A percentile compares a stretch with the other conserved stretches of the same genome.
Evolutionary conservation across 2,888 invertebrate genomes (phyloP).

Genomic region (Drosophila neonasuta): DNA sequence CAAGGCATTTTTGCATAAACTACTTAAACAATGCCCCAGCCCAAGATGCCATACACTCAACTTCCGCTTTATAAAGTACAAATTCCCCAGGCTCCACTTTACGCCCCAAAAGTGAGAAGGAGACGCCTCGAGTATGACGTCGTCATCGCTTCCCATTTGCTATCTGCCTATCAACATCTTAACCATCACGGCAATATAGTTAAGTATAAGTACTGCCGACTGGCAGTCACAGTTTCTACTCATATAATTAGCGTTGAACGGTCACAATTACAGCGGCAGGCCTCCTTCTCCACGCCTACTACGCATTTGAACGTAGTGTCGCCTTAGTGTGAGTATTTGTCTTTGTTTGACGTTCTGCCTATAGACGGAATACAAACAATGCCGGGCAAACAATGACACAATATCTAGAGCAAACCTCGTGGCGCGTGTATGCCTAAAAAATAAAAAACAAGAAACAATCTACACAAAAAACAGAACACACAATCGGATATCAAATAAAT

Average conservation of each 20-base stretch:
- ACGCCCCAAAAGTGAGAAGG: slow-evolving; percentile 29
- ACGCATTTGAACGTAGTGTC: background rate
- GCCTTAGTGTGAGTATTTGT: slow-evolving; percentile 9
- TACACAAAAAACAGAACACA: slow-evolving; percentile 11
- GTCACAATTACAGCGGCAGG: slow-evolving; percentile 39
- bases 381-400: slow-evolving; percentile 28
- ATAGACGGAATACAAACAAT: slow-evolving; percentile 32
- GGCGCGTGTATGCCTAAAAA: slow-evolving; percentile 28
- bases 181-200: slow-evolving; percentile 34
- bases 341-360: slow-evolving; percentile 16
- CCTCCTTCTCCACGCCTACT: background rate
- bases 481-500: slow-evolving; percentile 31
- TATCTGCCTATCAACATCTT: slow-evolving; percentile 56
- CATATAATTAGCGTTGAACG: slow-evolving; percentile 60
- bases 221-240: slow-evolving; percentile 10
- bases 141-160: slow-evolving; percentile 4
- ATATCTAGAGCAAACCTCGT: slow-evolving; percentile 13
- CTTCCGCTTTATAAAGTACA: slow-evolving; percentile 35
- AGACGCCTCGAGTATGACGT: slow-evolving; percentile 6
- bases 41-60: slow-evolving; percentile 12
- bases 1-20: slow-evolving; percentile 21
- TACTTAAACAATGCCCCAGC: slow-evolving; percentile 18
- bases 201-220: slow-evolving; percentile 15
- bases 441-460: slow-evolving; percentile 24
- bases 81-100: slow-evolving; percentile 60